Evolutionary conservation across 2,888 invertebrate genomes (phyloP).

Genomic region (Callyntrura guangdongensis): DNA sequence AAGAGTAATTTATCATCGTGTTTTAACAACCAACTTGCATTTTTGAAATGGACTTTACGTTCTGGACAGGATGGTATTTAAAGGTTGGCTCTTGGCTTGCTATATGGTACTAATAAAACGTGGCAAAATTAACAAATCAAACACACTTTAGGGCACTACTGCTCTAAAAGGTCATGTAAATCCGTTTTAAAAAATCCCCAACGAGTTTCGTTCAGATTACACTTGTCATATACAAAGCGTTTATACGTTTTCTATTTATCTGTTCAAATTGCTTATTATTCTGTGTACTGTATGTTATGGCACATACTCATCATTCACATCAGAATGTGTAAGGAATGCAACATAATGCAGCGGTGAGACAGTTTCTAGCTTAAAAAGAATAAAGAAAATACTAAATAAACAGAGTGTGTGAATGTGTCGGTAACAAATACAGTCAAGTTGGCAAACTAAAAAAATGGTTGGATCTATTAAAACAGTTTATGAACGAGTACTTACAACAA

Average conservation of each 20-base stretch:
- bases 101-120: background rate
- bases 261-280: constrained; percentile 30
- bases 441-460: background rate
- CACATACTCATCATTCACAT: too few species aligned
- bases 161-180: constrained; percentile 46
- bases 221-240: background rate
- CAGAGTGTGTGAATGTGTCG: background rate
- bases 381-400: background rate
- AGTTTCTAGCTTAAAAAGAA: too few species aligned
- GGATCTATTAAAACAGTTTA: constrained; percentile 15
- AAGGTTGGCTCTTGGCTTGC: background rate
- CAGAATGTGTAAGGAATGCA: constrained; percentile 2
- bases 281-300: too few species aligned
- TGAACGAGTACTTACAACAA: constrained; percentile 6
- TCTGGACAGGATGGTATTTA: background rate
- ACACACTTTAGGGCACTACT: constrained; percentile 32
- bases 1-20: constrained; percentile 70
- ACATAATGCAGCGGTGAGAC: too few species aligned
- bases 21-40: constrained; percentile 45
- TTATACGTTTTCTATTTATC: constrained; percentile 49
- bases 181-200: constrained; percentile 1
- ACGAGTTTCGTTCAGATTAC: constrained; percentile 34
- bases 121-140: constrained; percentile 55
- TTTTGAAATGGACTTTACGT: background rate
- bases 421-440: too few species aligned